phyloP scores from a whole-genome alignment of 2,888 invertebrate species.

The Dioctria linearis region DNA sequence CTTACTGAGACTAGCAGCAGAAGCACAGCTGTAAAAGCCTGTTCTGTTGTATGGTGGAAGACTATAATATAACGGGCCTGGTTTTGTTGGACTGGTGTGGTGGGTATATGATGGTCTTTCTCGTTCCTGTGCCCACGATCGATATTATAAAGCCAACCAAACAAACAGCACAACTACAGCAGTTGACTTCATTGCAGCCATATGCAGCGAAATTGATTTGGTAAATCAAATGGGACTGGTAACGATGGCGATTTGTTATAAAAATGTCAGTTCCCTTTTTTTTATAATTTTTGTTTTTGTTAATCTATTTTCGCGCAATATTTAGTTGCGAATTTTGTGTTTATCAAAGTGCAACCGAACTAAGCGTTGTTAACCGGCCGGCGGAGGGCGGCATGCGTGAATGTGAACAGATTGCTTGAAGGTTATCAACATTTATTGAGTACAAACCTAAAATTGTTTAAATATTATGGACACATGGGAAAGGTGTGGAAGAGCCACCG shows the following conservation, averaged over 20 bases:
- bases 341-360: background rate
- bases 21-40: background rate
- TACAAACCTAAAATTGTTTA: background rate
- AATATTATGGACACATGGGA: no score
- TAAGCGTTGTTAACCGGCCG: background rate
- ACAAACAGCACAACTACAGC: slow-evolving; percentile 1
- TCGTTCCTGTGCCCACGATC: slow-evolving; percentile 9
- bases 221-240: background rate
- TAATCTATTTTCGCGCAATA: background rate
- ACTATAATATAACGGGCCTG: no score
- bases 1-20: background rate
- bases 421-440: slow-evolving; percentile 11
- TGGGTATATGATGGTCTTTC: background rate
- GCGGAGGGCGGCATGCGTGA: background rate
- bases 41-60: no score
- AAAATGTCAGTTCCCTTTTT: background rate
- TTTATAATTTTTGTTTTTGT: background rate
- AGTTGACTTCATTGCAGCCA: no score
- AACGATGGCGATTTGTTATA: slow-evolving; percentile 13
- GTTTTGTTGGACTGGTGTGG: background rate
- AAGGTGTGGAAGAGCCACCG: no score
- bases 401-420: slow-evolving; percentile 12
- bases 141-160: no score
- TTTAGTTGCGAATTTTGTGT: slow-evolving; percentile 21
- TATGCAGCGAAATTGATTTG: slow-evolving; percentile 9